Evolutionary conservation across 1,140 invertebrate species (phyloP), one percentile per base, ranked within the genome.

Genomic region (Achroia grisella): DNA sequence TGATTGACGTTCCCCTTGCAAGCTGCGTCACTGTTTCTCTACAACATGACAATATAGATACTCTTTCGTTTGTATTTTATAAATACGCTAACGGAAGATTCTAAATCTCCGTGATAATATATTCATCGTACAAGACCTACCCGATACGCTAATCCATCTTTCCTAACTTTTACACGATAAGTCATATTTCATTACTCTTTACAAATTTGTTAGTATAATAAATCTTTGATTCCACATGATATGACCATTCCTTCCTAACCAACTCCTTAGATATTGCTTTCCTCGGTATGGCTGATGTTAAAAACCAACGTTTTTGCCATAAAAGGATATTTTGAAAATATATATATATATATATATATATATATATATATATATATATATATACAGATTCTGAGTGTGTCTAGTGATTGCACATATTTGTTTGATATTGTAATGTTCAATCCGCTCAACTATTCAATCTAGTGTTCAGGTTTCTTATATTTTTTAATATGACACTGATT

Each of bases 1-100:
- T 23, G 17, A 6, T 23, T 23, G 17, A 23, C 17, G 6, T 23
- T 23, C 17, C 17, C 17, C 17, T 23, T 23, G 35, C 35, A 17
- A 15, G 10, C 42, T 40, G 29, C 14, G 12, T 40, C 33, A 23
- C 48, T 50, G 48, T 50, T 41, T 31, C 32, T 39, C 35, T 40
- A 50, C 40, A 50, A 48, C 48, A 43, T 47, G 40, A 42, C 48
- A 51, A 51, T 34, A 45, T 39, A 50, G 46, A 43, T 44, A 28
- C 37, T 39, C 43, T 56, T 62, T 53, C 52, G 55, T 63, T 48
- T 71, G 76, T 83, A 83, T 81, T 83, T 83, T 79, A 67, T 61
- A 82, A 84, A 81, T 81, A 84, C 79, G 55, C 55, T 62, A 59
- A 57, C 56, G 60, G 71, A 76, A 81, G 80, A 84, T 84, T 84